Conservation (phyloP, 2,797 vertebrate species). For the Clarias pachynema region DNA sequence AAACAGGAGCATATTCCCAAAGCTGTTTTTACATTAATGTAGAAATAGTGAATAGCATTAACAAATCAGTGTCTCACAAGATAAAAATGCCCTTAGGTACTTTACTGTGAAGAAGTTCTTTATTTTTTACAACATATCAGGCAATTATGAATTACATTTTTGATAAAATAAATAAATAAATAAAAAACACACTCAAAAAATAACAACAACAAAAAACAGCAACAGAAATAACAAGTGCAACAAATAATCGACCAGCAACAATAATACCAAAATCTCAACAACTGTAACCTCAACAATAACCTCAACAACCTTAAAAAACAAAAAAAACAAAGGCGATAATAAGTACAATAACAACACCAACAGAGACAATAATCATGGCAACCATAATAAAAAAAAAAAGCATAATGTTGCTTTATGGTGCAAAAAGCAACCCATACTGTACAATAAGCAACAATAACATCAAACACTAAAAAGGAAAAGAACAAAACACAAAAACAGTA, state of each 20-base stretch:
- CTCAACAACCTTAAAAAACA: background rate
- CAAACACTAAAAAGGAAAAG: background rate
- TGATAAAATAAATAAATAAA: background rate
- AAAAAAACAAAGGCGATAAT: background rate
- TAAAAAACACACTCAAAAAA: background rate
- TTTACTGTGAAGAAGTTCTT: background rate
- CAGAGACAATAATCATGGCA: background rate
- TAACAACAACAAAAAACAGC: background rate
- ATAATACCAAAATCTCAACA: background rate
- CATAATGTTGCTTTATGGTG: background rate
- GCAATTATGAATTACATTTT: background rate
- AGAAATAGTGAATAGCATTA: constrained; percentile 25
- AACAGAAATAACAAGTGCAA: background rate
- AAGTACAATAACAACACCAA: background rate
- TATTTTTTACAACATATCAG: background rate
- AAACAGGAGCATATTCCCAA: constrained; percentile 16
- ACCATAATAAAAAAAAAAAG: background rate
- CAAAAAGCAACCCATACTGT: background rate
- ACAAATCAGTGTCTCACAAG: constrained; percentile 52
- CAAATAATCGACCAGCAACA: background rate
- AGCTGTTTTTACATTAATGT: constrained; percentile 28
- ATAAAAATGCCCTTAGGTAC: constrained; percentile 18
- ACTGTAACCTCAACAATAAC: background rate
- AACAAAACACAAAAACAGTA: background rate
- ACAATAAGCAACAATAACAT: background rate